Base-by-base conservation (phyloP, 2,888 invertebrate species). In the Buathra laborator region DNA sequence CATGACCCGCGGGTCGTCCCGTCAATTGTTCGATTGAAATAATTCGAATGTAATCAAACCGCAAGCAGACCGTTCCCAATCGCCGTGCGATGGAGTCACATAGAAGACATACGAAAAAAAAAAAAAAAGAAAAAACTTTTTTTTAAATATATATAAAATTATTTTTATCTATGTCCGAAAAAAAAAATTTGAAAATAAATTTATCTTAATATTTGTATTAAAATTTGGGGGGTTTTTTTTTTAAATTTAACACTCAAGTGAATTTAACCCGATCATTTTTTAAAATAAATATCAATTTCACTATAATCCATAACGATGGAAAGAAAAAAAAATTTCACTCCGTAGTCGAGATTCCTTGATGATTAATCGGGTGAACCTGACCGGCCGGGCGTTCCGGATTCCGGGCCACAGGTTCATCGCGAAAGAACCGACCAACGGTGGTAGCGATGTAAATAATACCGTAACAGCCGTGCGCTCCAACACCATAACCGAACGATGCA, bases 21-120 rank as follows among this genome's bases (percentile, higher is more conserved):
- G 81, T 86, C 88, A 89, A 91, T 90, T 88, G 86, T 87, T 90
- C 88, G 88, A 91, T 91, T 88, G 86, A 88, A 86, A 90, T 90
- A 89, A 91, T 90, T 90, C 85, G 85, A 89, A 89, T 88, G 86
- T 70, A 87, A 89, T 89, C 86, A 83, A 87, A 84, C 80, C 78
- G 83, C 77, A 66, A 82, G 80, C 66, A 77, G 71, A 12, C n/a
- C n/a, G 56, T 24, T 51, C 71, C 16, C 29, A 46, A 72, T 81
- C 53, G 67, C 68, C 70, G 59, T 43, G 29, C 14, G 48, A 46
- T 53, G 29, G n/a, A 19, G 44, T 44, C 32, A 24, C 48, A 78
- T 53, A 53, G 53, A 44, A 56, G 46, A n/a, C n/a, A 29, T 67
- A 62, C 24, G 16, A 70, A 29, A 2, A 48, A 48, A 14, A 68